A percentile compares a stretch with the other conserved stretches of the same genome.
These are phyloP conservation scores for Drosophila mayri DNA, from an alignment of 1,140 invertebrate species.

Conservation along the genomic window DNA sequence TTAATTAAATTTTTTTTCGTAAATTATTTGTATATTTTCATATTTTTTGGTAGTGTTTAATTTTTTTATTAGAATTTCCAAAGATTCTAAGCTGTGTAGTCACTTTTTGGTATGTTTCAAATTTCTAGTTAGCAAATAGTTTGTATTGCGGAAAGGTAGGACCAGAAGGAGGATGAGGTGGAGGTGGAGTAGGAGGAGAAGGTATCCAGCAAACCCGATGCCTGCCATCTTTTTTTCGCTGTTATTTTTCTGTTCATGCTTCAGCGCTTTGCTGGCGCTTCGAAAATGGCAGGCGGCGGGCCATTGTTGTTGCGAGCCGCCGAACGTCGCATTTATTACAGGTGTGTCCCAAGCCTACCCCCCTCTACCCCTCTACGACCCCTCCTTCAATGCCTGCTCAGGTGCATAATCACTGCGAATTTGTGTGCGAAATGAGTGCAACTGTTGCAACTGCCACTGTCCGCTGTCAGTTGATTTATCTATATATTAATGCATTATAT, in stretches of 20 bases:
- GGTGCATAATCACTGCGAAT: constrained; percentile 70
- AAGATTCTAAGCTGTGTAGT: not conserved
- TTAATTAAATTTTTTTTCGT: not conserved
- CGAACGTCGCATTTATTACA: constrained; percentile 60
- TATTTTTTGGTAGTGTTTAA: not conserved
- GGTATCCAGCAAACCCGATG: constrained; percentile 7
- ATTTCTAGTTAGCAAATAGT: constrained; percentile 75
- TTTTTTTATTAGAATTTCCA: not conserved
- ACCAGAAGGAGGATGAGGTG: not conserved
- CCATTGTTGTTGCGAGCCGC: constrained; percentile 50
- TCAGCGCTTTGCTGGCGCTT: constrained; percentile 66
- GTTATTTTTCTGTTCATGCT: constrained; percentile 54
- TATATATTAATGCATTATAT: constrained; percentile 48
- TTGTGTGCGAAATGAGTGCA: constrained; percentile 71
- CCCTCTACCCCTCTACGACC: not conserved
- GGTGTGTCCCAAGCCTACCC: constrained; percentile 50
- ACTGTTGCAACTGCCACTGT: constrained; percentile 36
- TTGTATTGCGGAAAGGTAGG: constrained; percentile 19
- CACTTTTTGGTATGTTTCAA: constrained; percentile 46
- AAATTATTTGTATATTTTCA: not conserved
- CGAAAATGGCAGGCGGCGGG: constrained; percentile 42
- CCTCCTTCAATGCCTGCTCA: constrained; percentile 22
- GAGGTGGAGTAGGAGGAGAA: not conserved
- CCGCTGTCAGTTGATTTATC: constrained; percentile 50
- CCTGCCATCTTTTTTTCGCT: constrained; percentile 2